Percentiles rank a stretch among this genome's conserved stretches.
These are phyloP conservation scores for Sogatella furcifera DNA, from an alignment of 1,140 invertebrate genomes.

Conservation along the genomic window DNA sequence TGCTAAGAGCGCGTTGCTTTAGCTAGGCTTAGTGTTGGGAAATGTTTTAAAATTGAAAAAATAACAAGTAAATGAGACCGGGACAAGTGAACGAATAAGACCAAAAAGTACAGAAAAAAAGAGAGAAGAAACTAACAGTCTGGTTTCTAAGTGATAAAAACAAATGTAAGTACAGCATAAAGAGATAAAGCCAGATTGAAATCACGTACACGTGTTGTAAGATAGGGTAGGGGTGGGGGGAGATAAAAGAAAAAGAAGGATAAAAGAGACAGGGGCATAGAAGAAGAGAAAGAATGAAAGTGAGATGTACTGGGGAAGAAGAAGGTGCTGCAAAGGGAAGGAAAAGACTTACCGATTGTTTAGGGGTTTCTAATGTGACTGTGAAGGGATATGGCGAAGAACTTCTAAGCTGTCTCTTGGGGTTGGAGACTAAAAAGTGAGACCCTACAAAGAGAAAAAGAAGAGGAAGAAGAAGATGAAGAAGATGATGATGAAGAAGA, in stretches of 20 bases:
- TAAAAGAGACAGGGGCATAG: neutral
- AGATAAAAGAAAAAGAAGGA: neutral
- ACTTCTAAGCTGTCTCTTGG: no score
- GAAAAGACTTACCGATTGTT: no score
- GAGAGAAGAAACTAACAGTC: no score
- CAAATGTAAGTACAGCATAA: neutral
- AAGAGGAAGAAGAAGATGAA: neutral
- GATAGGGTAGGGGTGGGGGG: neutral
- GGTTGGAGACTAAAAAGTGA: no score
- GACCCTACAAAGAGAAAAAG: neutral
- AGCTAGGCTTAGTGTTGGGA: no score
- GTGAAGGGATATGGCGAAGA: no score
- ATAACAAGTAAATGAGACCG: no score
- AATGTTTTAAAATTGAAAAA: no score
- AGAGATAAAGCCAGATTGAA: neutral
- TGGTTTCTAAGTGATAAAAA: neutral
- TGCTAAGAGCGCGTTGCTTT: no score
- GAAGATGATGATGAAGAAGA: neutral
- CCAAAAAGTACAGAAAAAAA: no score
- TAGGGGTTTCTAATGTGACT: no score
- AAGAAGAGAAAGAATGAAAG: neutral
- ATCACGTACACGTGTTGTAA: neutral
- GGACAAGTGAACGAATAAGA: no score
- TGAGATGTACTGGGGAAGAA: neutral
- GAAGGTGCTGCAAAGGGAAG: neutral